Conservation (phyloP, 1,140 invertebrate genomes). For the Chrysopa pallens region DNA sequence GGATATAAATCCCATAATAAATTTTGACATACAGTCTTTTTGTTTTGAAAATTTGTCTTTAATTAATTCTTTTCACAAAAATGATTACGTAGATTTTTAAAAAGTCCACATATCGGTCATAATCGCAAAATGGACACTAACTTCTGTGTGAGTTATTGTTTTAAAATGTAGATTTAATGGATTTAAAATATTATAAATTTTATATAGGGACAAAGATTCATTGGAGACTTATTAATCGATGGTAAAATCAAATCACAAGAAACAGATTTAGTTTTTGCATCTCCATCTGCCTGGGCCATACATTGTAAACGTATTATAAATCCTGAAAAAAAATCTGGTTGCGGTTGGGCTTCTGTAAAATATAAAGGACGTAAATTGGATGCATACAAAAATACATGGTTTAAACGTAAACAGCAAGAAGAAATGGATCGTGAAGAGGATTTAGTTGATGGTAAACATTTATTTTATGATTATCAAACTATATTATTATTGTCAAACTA, state of each 20-base stretch:
- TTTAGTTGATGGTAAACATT: slow-evolving; percentile 17
- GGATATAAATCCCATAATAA: too few relatives aligned
- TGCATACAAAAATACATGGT: slow-evolving; percentile 69
- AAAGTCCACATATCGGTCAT: too few relatives aligned
- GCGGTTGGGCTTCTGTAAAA: slow-evolving; percentile 74
- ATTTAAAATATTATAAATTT: slow-evolving; percentile 8
- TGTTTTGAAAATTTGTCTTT: too few relatives aligned
- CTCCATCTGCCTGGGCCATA: slow-evolving; percentile 83
- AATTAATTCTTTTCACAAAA: too few relatives aligned
- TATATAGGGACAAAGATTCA: slow-evolving; percentile 68
- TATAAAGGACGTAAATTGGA: slow-evolving; percentile 75
- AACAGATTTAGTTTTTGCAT: slow-evolving; percentile 69
- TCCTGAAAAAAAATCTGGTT: slow-evolving; percentile 78
- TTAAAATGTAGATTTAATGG: too few relatives aligned
- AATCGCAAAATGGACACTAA: too few relatives aligned
- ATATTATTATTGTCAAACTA: too few relatives aligned
- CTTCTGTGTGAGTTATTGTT: too few relatives aligned
- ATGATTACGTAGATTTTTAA: too few relatives aligned
- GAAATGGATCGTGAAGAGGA: slow-evolving; percentile 29
- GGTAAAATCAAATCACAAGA: slow-evolving; percentile 80
- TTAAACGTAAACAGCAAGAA: slow-evolving; percentile 47
- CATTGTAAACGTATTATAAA: slow-evolving; percentile 82
- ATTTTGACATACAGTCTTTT: too few relatives aligned
- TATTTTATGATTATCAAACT: neutral
- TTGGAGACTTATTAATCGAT: slow-evolving; percentile 66